These are phyloP conservation scores for Platyura marginata DNA, from an alignment of 1,140 invertebrate genomes.

Conservation along the genomic window DNA sequence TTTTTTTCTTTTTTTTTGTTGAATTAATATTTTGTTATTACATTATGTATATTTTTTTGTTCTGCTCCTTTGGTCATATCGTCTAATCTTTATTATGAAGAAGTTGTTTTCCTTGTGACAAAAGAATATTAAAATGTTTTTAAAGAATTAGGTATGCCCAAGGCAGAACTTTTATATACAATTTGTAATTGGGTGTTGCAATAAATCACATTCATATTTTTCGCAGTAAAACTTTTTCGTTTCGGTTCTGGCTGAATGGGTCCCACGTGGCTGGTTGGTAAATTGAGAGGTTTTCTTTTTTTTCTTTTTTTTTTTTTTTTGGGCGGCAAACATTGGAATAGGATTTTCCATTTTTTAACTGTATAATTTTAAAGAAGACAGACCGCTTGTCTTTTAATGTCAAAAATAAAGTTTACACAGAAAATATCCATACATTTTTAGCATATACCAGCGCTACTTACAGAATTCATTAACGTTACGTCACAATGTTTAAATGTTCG, in stretches of 20 bases:
- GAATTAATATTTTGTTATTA: background rate
- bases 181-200: background rate
- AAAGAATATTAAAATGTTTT: background rate
- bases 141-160: background rate
- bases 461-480: too few relatives aligned
- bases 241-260: background rate
- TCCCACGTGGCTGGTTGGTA: too few relatives aligned
- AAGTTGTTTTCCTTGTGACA: background rate
- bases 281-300: too few relatives aligned
- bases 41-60: background rate
- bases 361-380: too few relatives aligned
- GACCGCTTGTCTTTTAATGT: too few relatives aligned
- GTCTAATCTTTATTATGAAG: background rate
- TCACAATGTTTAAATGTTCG: too few relatives aligned
- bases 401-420: too few relatives aligned
- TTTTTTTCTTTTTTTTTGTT: background rate
- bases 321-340: too few relatives aligned
- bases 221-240: background rate
- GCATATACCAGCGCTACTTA: too few relatives aligned
- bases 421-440: too few relatives aligned
- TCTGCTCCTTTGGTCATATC: background rate
- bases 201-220: background rate
- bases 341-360: too few relatives aligned
- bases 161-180: background rate
- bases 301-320: too few relatives aligned